Base-by-base conservation (phyloP, 2,797 vertebrate species). In the Clamator glandarius region DNA sequence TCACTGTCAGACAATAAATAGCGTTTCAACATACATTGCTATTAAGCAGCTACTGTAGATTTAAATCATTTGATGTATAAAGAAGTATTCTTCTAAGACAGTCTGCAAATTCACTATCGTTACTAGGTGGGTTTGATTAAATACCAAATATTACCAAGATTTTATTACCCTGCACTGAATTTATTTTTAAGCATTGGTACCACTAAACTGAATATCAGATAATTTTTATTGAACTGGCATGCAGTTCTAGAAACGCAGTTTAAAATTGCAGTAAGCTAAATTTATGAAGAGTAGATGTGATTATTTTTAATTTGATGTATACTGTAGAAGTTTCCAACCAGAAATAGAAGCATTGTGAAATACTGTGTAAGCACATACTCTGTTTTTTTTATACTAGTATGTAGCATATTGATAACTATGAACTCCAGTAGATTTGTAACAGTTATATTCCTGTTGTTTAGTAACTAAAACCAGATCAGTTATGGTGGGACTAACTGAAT, bases 381-480 rank as follows among this genome's bases (percentile, higher is more conserved):
- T 29, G 18, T 0, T n/a, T 70, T 80, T 77, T 84, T 64, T n/a
- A 59, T n/a, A 59, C 18, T 41, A 33, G 29, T 36, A 50, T n/a
- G 23, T 50, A 31, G 12, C 33, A 25, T 70, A 50, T 8, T n/a
- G n/a, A 17, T 54, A 39, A 59, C 19, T 67, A 31, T n/a, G 78
- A 74, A 36, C 9, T 10, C 54, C 70, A 58, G 23, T 44, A 24
- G 44, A 70, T 87, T 83, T 79, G 5, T 51, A 76, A 76, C 41
- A 21, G 12, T 62, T 87, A 4, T 63, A 63, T 90, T 91, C 93
- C 48, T 72, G 25, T 50, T 93, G 26, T 87, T 84, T 66, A 66
- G 20, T 72, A 73, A 68, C 52, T 89, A 39, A 94, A 94, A 59
- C 8, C 55, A 86, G 63, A 84, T 28, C 36, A 81, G 7, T 51